Base-by-base conservation (phyloP, 2,113 vertebrate species). In the Globicephala melas region DNA sequence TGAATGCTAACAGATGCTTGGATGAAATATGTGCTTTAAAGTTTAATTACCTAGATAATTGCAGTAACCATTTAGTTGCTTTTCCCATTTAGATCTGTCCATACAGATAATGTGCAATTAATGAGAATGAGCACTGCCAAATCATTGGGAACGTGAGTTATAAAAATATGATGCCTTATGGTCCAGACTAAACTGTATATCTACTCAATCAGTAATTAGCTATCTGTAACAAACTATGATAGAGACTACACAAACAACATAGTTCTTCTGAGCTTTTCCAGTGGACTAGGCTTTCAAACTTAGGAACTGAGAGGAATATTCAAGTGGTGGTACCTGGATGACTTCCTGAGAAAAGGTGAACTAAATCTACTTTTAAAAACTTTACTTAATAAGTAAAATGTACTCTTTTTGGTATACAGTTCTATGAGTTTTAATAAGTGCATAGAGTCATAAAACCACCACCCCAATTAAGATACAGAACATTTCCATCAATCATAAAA, bases 11-110 rank as follows among this genome's bases (percentile, higher is more conserved):
- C 62, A 90, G 87, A 94, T 92, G 36, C 25, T 94, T 94, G 36
- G 55, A 85, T 94, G 14, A 94, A 90, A 95, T 87, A 21, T 13
- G 23, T 92, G 31, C 55, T 94, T 33, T 86, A 88, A 79, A 79
- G 28, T 82, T 95, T 86, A 96, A 96, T 95, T 97, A 86, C 31
- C 62, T 86, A 94, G 79, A 83, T 95, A 87, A 97, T 94, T 83
- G 41, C 58, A 58, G 3, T 87, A 96, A 97, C 47, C 21, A 21
- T 86, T 47, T 68, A 83, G 47, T 73, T 81, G 58, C 21, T 63
- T 97, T 96, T 94, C 47, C 91, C 87, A 21, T 92, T 95, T 95
- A 83, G 41, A 87, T 91, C 41, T 87, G n/a, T 83, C 80, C 20
- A 25, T 58, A 83, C 38, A 79, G 68, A 95, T 92, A 92, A 92